Percentiles rank a stretch among this genome's conserved stretches.
Conservation (phyloP, 2,113 vertebrate species). For the Polypterus senegalus region DNA sequence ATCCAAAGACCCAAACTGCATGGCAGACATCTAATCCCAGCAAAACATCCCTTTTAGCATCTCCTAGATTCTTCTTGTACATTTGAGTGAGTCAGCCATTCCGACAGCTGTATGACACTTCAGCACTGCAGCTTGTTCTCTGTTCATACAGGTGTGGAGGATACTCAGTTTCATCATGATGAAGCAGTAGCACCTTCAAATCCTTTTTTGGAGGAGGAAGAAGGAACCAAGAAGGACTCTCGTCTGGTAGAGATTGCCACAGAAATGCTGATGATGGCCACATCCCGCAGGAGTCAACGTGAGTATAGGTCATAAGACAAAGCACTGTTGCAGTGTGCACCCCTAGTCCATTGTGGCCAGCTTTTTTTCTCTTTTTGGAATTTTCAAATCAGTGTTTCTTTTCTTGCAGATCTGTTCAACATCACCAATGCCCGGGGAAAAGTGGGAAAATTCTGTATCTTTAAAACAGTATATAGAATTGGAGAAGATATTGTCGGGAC, state of each 20-base stretch:
- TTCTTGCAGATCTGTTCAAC: conserved; percentile 73
- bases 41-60: no score
- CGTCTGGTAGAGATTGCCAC: conserved; percentile 70
- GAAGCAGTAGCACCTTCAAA: conserved; percentile 87
- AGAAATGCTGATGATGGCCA: conserved; percentile 84
- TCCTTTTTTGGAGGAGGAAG: conserved; percentile 90
- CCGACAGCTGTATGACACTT: no score
- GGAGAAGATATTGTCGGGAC: conserved; percentile 90
- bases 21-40: no score
- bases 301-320: conserved; percentile 16
- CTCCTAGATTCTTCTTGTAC: no score
- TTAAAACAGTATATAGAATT: conserved; percentile 85
- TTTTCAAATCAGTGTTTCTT: conserved; percentile 1
- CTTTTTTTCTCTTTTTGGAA: no score
- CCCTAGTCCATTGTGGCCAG: no score
- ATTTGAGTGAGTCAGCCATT: no score
- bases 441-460: conserved; percentile 91
- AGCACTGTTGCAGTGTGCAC: no score
- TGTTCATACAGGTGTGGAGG: conserved; percentile 62
- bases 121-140: not conserved
- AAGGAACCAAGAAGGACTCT: conserved; percentile 69
- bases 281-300: conserved; percentile 71
- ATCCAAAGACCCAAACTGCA: no score
- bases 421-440: conserved; percentile 87
- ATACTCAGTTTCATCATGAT: conserved; percentile 75